Conservation (phyloP, 2,797 vertebrate genomes). For the Myotis findleyi region DNA sequence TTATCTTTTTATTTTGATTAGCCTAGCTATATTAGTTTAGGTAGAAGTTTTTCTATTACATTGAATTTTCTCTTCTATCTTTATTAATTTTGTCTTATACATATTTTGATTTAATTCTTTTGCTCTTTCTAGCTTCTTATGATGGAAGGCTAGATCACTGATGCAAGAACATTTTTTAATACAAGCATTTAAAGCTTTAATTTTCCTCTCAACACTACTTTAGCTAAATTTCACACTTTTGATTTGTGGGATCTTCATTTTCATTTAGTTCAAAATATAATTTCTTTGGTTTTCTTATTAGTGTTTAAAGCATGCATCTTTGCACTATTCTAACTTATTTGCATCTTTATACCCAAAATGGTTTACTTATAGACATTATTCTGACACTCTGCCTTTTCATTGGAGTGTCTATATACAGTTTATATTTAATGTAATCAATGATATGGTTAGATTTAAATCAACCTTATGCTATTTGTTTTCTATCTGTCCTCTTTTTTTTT, state of each 20-base stretch:
- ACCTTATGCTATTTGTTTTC: not conserved
- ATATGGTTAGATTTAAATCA: not conserved
- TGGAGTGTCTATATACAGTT: not conserved
- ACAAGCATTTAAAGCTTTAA: not conserved
- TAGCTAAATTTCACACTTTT: not conserved
- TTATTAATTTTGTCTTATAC: slow-evolving; percentile 20
- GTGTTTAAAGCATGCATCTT: not conserved
- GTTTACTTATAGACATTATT: not conserved
- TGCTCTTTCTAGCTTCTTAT: not conserved
- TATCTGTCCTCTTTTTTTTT: not conserved
- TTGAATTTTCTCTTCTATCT: not conserved
- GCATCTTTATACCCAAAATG: not conserved
- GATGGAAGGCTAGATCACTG: not conserved
- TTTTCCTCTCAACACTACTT: not conserved
- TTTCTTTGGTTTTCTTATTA: not conserved
- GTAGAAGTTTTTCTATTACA: slow-evolving; percentile 3
- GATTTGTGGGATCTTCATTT: not conserved
- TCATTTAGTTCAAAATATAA: not conserved
- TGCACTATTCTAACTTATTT: not conserved
- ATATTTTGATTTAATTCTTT: slow-evolving; percentile 50
- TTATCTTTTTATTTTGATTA: slow-evolving; percentile 13
- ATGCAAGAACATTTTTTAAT: not conserved
- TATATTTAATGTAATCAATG: slow-evolving; percentile 35
- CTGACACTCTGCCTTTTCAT: not conserved
- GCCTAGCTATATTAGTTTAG: not conserved